Evolutionary conservation across 2,888 invertebrate species (phyloP).

Genomic region (Lampropteryx suffumata): DNA sequence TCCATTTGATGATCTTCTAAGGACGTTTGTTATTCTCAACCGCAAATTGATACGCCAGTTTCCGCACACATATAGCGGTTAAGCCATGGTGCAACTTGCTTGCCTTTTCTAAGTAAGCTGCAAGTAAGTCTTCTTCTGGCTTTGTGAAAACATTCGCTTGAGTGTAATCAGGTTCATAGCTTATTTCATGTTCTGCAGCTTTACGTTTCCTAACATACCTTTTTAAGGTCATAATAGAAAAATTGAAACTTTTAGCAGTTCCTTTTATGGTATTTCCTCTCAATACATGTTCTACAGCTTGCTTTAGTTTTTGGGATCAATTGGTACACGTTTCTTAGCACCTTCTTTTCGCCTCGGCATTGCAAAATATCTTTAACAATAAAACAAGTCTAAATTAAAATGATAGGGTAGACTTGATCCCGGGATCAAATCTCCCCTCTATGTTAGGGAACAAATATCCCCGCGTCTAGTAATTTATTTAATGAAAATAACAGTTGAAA

Average conservation of each 20-base stretch:
- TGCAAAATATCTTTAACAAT: background rate
- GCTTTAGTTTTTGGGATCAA: background rate
- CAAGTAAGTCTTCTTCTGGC: background rate
- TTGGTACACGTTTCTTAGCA: background rate
- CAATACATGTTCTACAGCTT: background rate
- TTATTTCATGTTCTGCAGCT: background rate
- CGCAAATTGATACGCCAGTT: conserved; percentile 4
- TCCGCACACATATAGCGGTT: background rate
- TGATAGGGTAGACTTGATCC: conserved; percentile 1
- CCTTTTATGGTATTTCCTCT: background rate
- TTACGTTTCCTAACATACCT: background rate
- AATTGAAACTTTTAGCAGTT: background rate
- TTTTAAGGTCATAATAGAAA: background rate
- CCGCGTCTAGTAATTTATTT: background rate
- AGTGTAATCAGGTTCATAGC: background rate
- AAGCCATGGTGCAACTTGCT: conserved; percentile 3
- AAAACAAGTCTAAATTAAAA: background rate
- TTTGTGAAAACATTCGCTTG: conserved; percentile 2
- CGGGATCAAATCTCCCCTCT: background rate
- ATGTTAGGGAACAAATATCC: background rate
- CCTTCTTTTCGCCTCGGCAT: background rate
- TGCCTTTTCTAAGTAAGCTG: conserved; percentile 1
- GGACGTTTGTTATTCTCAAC: background rate
- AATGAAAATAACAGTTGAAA: too few relatives aligned
- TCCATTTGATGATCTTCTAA: background rate